Conservation (phyloP, 1,140 invertebrate genomes). For the Chionoecetes opilio region DNA sequence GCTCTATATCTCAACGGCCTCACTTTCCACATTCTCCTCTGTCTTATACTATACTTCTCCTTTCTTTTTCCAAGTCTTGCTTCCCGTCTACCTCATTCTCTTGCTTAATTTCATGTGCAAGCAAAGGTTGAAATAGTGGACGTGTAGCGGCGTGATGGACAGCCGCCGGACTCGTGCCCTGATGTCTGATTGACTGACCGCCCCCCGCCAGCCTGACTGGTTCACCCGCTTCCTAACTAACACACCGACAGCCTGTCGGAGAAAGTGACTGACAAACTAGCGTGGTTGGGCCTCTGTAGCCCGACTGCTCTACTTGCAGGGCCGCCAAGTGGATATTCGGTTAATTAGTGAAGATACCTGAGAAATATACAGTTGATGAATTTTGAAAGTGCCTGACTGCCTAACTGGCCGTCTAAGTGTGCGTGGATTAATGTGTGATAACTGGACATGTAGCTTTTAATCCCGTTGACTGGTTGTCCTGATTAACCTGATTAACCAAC, state of each 20-base stretch:
- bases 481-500: neutral
- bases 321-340: neutral
- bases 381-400: neutral
- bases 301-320: neutral
- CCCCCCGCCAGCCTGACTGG: neutral
- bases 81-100: neutral
- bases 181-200: slow-evolving; percentile 8
- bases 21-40: neutral
- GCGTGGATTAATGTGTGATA: neutral
- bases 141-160: neutral
- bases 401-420: neutral
- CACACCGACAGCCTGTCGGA: neutral
- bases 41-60: neutral
- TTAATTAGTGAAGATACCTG: neutral
- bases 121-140: slow-evolving; percentile 18
- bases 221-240: neutral
- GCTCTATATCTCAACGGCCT: no score
- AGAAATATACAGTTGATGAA: neutral
- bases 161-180: neutral
- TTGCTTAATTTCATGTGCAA: slow-evolving; percentile 1
- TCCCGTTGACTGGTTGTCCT: neutral
- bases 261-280: slow-evolving; percentile 20
- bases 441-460: neutral
- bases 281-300: neutral
- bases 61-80: neutral